Evolutionary conservation across 1,140 invertebrate species (phyloP).

Genomic region (Xylocopa sonorina): DNA sequence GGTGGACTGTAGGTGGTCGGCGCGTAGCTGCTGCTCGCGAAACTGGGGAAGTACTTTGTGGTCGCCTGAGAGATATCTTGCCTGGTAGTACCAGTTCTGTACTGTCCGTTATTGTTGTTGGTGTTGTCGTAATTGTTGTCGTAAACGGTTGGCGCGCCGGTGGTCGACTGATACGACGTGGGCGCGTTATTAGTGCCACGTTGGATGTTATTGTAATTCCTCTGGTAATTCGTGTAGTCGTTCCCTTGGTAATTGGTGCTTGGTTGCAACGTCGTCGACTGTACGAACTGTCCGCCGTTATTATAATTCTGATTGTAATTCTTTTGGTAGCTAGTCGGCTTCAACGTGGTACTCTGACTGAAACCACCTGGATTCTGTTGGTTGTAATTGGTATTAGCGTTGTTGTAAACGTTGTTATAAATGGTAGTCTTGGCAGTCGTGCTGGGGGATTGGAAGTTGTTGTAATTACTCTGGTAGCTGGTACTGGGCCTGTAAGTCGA

Average conservation of each 20-base stretch:
- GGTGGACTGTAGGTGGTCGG: slow-evolving; percentile 81
- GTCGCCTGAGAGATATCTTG: slow-evolving; percentile 64
- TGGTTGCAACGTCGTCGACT: slow-evolving; percentile 72
- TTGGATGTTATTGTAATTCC: slow-evolving; percentile 76
- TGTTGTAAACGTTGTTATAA: slow-evolving; percentile 65
- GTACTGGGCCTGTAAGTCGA: slow-evolving; percentile 71
- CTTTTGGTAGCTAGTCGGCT: slow-evolving; percentile 62
- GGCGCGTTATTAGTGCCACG: slow-evolving; percentile 70
- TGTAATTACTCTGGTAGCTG: slow-evolving; percentile 73
- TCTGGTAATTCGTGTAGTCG: slow-evolving; percentile 74
- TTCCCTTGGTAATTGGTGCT: slow-evolving; percentile 73
- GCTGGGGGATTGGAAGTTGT: slow-evolving; percentile 71
- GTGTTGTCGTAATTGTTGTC: slow-evolving; percentile 68
- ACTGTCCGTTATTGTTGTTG: slow-evolving; percentile 71
- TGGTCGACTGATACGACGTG: slow-evolving; percentile 73
- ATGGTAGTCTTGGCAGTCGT: slow-evolving; percentile 67
- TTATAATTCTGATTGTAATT: slow-evolving; percentile 61
- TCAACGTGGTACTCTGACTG: slow-evolving; percentile 57
- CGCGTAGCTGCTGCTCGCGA: slow-evolving; percentile 79
- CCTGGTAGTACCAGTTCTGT: slow-evolving; percentile 75
- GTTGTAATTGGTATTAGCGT: slow-evolving; percentile 68
- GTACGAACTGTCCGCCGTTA: slow-evolving; percentile 60
- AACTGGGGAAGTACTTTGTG: slow-evolving; percentile 76
- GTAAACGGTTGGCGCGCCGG: slow-evolving; percentile 64
- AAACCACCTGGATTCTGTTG: slow-evolving; percentile 62